Base-by-base conservation (phyloP, 2,888 invertebrate genomes). In the Thelaira solivaga region DNA sequence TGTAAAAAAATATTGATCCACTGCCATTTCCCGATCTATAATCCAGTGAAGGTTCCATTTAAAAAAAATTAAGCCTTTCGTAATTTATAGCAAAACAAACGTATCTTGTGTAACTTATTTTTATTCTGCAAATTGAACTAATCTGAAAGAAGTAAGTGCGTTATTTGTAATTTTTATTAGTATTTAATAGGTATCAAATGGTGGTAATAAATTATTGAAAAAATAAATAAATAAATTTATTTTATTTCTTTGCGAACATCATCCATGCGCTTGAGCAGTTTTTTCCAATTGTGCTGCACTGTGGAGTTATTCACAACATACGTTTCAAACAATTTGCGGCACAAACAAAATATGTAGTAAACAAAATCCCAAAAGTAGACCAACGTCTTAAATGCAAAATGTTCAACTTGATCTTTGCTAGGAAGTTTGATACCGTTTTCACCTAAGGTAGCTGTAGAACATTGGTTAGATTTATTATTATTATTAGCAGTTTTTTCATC, bases 361-460 rank as follows among this genome's bases (percentile, higher is more conserved):
- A 67, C 26, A 4, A 86, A 59, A 74, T 88, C 88, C 73, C 86
- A 87, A 3, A 85, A 2, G 20, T 87, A 83, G 8, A 85, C 88
- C 18, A 86, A 59, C 0, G 83, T 76, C 18, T 86, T 88, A 43
- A 88, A 88, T 31, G 85, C 73, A 29, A 82, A 83, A 53, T 84
- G 85, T 73, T 87, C 85, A 10, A 87, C 53, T 73, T 88, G 86
- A n/a, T 82, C 81, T 55, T 83, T 86, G 29, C 83, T 84, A 10
- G 88, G 81, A 34, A 81, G 61, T 55, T 73, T 77, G 51, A 76
- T 7, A 2, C 39, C 57, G 18, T 22, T 16, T 20, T 65, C 29
- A 34, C 6, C 47, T 10, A 68, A 22, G 0, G 59, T 31, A 72
- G 55, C 76, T 65, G 47, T 11, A 18, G 61, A 61, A 61, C 34